Conservation (phyloP, 2,888 invertebrate species). For the Timema cristinae region DNA sequence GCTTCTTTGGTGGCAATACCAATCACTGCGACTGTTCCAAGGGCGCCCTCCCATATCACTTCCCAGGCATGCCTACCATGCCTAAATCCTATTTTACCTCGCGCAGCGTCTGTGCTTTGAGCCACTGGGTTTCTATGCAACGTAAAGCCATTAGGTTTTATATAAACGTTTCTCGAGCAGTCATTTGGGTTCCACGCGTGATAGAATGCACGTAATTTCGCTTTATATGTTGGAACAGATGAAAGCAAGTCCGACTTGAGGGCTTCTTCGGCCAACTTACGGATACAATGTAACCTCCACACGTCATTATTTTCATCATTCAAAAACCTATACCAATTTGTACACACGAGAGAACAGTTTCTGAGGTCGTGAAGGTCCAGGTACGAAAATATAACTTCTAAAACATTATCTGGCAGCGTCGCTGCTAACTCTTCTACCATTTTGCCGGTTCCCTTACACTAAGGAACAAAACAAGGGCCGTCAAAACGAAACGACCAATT, state of each 20-base stretch:
- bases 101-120: constrained; percentile 94
- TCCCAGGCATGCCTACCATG: constrained; percentile 96
- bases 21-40: constrained; percentile 97
- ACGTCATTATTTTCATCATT: constrained; percentile 93
- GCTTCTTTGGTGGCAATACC: constrained; percentile 95
- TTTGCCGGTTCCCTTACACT: constrained; percentile 40
- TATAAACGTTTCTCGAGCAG: constrained; percentile 94
- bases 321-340: constrained; percentile 85
- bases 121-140: constrained; percentile 97
- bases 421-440: constrained; percentile 61
- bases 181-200: constrained; percentile 98
- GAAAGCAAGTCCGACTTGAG: constrained; percentile 87
- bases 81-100: constrained; percentile 85
- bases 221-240: constrained; percentile 84
- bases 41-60: constrained; percentile 96
- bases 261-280: constrained; percentile 80
- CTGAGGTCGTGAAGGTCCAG: constrained; percentile 79
- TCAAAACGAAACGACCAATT: constrained; percentile 24
- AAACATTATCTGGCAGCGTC: constrained; percentile 70
- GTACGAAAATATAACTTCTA: constrained; percentile 90
- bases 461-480: constrained; percentile 25
- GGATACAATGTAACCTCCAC: constrained; percentile 86
- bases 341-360: constrained; percentile 89
- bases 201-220: constrained; percentile 87
- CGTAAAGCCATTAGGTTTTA: constrained; percentile 95